phyloP scores from a whole-genome alignment of 2,113 vertebrate genomes.

The Microtus montanus region DNA sequence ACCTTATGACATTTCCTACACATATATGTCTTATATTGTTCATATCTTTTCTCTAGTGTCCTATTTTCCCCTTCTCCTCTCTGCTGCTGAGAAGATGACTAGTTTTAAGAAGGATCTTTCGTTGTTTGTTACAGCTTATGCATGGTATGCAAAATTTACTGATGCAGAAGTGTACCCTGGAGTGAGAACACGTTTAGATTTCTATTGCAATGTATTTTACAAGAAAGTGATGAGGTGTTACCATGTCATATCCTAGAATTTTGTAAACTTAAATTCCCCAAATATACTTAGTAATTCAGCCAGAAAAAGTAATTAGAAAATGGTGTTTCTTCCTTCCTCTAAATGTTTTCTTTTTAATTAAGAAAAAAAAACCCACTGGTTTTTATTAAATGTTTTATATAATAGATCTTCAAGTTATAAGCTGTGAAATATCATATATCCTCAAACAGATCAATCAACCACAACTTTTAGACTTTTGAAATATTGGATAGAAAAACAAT shows the following conservation, averaged over 20 bases:
- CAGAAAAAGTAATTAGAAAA: not conserved
- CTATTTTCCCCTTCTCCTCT: not conserved
- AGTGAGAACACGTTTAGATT: not conserved
- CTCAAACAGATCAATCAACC: not conserved
- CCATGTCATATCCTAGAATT: not conserved
- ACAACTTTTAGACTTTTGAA: not conserved
- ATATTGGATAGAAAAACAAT: not conserved
- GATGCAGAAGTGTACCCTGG: not conserved
- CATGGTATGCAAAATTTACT: not conserved
- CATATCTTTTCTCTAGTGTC: not conserved
- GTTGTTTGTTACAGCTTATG: not conserved
- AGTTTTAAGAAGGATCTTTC: not conserved
- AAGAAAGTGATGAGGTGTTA: not conserved
- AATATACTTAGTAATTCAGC: not conserved
- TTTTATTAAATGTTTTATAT: conserved; percentile 8
- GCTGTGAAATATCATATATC: not conserved
- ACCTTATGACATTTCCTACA: not conserved
- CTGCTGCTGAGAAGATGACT: not conserved
- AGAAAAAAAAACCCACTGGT: not conserved
- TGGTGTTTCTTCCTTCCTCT: not conserved
- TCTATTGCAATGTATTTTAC: not conserved
- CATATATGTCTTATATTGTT: not conserved
- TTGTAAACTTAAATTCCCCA: not conserved
- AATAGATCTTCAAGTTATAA: not conserved
- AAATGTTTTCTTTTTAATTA: not conserved